Evolutionary conservation across 2,113 vertebrate genomes (phyloP), one percentile per base, ranked within the genome.

Genomic region (Trichomycterus rosablanca): DNA sequence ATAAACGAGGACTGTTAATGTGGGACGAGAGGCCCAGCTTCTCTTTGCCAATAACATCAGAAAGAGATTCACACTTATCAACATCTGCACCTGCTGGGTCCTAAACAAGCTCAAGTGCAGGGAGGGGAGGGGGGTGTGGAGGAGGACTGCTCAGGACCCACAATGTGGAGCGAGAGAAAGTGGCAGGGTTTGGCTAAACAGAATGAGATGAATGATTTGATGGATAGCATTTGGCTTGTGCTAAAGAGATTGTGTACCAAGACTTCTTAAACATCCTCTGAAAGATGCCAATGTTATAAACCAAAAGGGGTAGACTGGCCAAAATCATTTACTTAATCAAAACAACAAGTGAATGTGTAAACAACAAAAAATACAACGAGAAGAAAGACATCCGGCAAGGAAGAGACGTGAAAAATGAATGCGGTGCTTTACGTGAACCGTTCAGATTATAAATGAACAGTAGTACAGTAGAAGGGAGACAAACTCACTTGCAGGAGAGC

Each of bases 401-500:
- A 18, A 59, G 12, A n/a, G 57, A 1, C 15, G 28, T 20, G 42
- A 18, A 18, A 7, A 24, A 6, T 43, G 35, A 45, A 40, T 14
- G 45, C 1, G 3, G 11, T 10, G 30, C 2, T 43, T 18, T 35
- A 57, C 7, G n/a, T 32, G 24, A 37, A 37, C 34, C 12, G 8
- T 37, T 34, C 20, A 55, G n/a, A 20, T 39, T 9, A 22, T 42
- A 50, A 30, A n/a, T 30, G 11, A 37, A 58, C 4, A 10, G 43
- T 18, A 4, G 61, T 8, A 46, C 1, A 50, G 19, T 28, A 42
- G 35, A 63, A 35, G 35, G 2, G 79, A 75, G 71, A 77, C 34
- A 15, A 28, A 93, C 94, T 97, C 89, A 98, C 95, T 93, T 96
- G 94, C 95, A 98, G 74, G 94, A 93, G 67, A 96, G 88, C 81